Evolutionary conservation across 2,888 invertebrate species (phyloP).

Genomic region (Hetaerina titia): DNA sequence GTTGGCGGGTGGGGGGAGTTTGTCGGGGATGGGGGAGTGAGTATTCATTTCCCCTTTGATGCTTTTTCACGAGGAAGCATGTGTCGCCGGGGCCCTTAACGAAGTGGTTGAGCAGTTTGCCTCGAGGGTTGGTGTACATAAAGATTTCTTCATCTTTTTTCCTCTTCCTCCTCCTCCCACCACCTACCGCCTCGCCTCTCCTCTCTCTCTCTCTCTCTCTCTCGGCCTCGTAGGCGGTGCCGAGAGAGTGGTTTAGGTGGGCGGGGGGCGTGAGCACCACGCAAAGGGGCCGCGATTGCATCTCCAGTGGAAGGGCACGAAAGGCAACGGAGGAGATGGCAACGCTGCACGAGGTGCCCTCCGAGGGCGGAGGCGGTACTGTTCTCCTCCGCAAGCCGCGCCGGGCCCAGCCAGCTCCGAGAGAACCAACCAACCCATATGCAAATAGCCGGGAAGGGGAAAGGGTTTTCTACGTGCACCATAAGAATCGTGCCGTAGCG

Average conservation of each 20-base stretch:
- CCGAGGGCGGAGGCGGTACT: neutral
- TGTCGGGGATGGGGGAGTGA: neutral
- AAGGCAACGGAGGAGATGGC: slow-evolving; percentile 22
- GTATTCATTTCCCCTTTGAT: neutral
- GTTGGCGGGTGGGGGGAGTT: neutral
- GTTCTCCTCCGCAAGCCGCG: neutral
- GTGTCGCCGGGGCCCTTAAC: slow-evolving; percentile 40
- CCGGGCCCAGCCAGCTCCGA: neutral
- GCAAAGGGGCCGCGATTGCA: slow-evolving; percentile 43
- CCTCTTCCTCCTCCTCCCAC: neutral
- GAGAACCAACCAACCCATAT: neutral
- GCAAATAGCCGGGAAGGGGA: neutral
- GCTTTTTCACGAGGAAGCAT: neutral
- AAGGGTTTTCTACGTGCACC: too few species aligned
- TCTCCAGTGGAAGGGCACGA: slow-evolving; percentile 37
- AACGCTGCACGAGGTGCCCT: neutral
- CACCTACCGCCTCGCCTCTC: neutral
- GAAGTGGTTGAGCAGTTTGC: slow-evolving; percentile 50
- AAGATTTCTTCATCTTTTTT: slow-evolving; percentile 27
- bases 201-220: neutral
- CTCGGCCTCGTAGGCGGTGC: neutral
- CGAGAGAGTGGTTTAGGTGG: neutral
- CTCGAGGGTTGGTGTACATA: slow-evolving; percentile 12
- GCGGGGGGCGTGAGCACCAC: slow-evolving; percentile 33
- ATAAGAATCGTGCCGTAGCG: too few species aligned